phyloP scores from a whole-genome alignment of 2,888 invertebrate species.

The Eurois occulta region DNA sequence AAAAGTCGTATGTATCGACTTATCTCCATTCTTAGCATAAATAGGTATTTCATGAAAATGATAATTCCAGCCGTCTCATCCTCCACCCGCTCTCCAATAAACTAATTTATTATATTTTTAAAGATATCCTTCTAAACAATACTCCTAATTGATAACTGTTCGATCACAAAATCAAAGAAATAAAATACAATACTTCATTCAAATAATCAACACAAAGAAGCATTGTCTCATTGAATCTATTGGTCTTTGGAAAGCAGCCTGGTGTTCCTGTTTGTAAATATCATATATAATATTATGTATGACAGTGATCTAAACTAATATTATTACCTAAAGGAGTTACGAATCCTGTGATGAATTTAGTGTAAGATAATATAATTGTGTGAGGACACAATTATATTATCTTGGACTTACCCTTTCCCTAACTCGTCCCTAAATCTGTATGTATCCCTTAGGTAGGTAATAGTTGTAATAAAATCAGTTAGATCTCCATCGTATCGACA shows the following conservation, averaged over 20 bases:
- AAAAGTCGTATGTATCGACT: too few species aligned
- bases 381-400: neutral
- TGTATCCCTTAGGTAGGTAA: neutral
- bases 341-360: neutral
- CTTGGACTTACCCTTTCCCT: neutral
- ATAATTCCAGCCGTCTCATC: neutral
- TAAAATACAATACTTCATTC: constrained; percentile 54
- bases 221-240: constrained; percentile 53
- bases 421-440: neutral
- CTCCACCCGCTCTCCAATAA: neutral
- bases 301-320: neutral
- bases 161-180: constrained; percentile 7
- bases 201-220: constrained; percentile 51
- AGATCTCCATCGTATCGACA: neutral
- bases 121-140: constrained; percentile 31
- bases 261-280: constrained; percentile 27
- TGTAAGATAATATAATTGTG: too few species aligned
- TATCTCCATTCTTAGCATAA: neutral
- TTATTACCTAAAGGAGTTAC: neutral
- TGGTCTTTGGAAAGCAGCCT: constrained; percentile 26
- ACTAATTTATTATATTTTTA: constrained; percentile 9
- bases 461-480: neutral
- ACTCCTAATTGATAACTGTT: constrained; percentile 34
- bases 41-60: neutral
- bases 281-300: constrained; percentile 22